Conservation (phyloP, 2,113 vertebrate genomes). For the Ictalurus furcatus region DNA sequence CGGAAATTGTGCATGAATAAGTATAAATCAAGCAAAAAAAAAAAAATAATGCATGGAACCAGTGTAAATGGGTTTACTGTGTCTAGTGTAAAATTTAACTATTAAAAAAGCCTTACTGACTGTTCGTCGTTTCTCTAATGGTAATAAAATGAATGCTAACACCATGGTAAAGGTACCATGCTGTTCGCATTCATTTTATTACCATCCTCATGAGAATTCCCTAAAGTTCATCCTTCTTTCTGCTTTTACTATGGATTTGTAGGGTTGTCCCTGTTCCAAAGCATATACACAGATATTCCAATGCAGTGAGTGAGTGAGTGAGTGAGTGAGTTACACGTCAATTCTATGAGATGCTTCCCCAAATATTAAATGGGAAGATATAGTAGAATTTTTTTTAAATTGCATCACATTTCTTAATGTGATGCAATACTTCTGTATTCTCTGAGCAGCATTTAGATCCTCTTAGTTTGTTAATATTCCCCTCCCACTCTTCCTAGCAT, state of each 20-base stretch:
- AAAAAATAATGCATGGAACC: too few relatives aligned
- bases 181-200: not conserved
- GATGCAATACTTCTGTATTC: not conserved
- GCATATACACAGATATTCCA: not conserved
- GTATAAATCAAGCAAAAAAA: not conserved
- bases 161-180: not conserved
- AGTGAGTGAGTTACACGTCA: not conserved
- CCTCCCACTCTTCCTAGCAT: not conserved
- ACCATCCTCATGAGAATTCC: not conserved
- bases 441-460: not conserved
- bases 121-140: not conserved
- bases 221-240: not conserved
- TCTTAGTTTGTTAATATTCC: not conserved
- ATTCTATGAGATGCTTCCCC: not conserved
- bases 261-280: not conserved
- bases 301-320: not conserved
- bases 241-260: not conserved
- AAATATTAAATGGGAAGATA: not conserved
- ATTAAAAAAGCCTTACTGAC: not conserved
- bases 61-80: not conserved
- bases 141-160: too few relatives aligned
- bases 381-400: not conserved
- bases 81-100: not conserved
- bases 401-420: not conserved
- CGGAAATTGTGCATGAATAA: not conserved